Percentiles rank a stretch among this genome's conserved stretches.
phyloP scores from a whole-genome alignment of 2,888 invertebrate genomes.

The Teleogryllus oceanicus region DNA sequence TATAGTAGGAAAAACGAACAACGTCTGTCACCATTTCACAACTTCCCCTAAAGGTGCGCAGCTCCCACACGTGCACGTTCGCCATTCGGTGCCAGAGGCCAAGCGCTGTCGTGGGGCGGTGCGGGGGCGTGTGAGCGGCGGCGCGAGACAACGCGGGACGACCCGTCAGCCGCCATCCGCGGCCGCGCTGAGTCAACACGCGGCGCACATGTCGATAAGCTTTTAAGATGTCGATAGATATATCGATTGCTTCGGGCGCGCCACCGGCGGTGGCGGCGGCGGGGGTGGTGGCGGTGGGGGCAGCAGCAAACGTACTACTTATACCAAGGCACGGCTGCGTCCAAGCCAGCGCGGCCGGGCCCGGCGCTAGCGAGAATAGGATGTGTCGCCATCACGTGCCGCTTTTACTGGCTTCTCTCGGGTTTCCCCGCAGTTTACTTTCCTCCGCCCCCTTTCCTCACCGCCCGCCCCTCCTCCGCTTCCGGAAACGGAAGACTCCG shows the following conservation, averaged over 20 bases:
- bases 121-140: too few species aligned
- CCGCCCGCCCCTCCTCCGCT: background rate
- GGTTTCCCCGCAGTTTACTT: background rate
- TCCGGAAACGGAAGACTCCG: background rate
- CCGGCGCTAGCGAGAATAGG: background rate
- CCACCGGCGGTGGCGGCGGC: background rate
- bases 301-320: background rate
- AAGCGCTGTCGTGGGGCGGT: too few species aligned
- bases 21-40: too few species aligned
- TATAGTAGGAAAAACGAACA: too few species aligned
- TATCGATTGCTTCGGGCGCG: background rate
- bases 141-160: background rate
- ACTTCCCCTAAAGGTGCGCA: too few species aligned
- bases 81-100: too few species aligned
- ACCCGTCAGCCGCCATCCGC: background rate
- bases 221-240: slow-evolving; percentile 10
- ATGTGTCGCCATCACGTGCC: slow-evolving; percentile 18
- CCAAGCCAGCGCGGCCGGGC: background rate
- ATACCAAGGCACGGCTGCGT: too few species aligned
- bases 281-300: background rate
- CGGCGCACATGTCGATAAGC: slow-evolving; percentile 10
- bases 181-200: slow-evolving; percentile 10
- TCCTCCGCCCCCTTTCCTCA: background rate
- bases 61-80: too few species aligned
- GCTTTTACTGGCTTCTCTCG: slow-evolving; percentile 7